These are phyloP conservation scores for Leptopilina myrica DNA, from an alignment of 2,888 invertebrate genomes.

Conservation along the genomic window DNA sequence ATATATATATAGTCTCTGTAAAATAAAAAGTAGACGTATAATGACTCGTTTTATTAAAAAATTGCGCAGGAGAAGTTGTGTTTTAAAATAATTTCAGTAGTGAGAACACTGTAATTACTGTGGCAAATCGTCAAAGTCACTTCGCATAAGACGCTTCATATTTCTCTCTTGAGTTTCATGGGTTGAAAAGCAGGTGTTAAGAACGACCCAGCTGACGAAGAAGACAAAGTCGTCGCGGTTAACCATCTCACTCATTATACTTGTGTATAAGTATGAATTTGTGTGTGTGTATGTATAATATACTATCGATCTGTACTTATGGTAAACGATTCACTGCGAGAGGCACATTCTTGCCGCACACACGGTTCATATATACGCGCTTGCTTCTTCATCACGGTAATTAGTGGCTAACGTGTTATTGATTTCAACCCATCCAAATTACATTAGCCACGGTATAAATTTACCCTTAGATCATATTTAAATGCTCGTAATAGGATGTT, in stretches of 20 bases:
- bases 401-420: slow-evolving; percentile 55
- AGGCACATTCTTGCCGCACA: not conserved
- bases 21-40: slow-evolving; percentile 30
- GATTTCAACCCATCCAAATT: slow-evolving; percentile 47
- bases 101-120: slow-evolving; percentile 34
- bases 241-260: slow-evolving; percentile 36
- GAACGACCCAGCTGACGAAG: slow-evolving; percentile 37
- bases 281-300: not conserved
- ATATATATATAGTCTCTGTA: not conserved
- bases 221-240: slow-evolving; percentile 30
- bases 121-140: slow-evolving; percentile 39
- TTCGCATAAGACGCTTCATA: slow-evolving; percentile 35
- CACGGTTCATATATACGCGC: not conserved
- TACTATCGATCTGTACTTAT: slow-evolving; percentile 33
- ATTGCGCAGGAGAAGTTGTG: slow-evolving; percentile 16
- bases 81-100: slow-evolving; percentile 36
- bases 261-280: too few species aligned
- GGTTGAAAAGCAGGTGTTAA: slow-evolving; percentile 36
- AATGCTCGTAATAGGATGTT: not conserved
- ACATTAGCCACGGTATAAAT: slow-evolving; percentile 22
- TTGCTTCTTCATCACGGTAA: slow-evolving; percentile 40
- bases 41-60: slow-evolving; percentile 31
- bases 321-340: slow-evolving; percentile 18
- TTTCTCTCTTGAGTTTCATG: slow-evolving; percentile 13
- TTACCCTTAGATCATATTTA: slow-evolving; percentile 15